phyloP scores from a whole-genome alignment of 2,888 invertebrate species.

The Eumacrocentrus americanus region DNA sequence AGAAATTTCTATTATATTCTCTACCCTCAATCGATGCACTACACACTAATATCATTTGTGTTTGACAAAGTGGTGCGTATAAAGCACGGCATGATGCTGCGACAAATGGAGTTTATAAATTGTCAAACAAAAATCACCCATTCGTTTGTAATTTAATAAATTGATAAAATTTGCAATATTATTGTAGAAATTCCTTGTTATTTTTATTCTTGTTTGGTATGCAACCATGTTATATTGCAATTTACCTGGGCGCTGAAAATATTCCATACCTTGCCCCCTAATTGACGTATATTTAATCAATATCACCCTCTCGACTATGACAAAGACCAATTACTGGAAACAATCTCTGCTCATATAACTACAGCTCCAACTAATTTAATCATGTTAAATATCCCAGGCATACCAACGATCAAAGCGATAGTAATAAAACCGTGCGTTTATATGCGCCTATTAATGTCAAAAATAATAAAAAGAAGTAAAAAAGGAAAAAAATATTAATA shows the following conservation, averaged over 20 bases:
- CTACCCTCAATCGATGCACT: no score
- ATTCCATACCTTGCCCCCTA: slow-evolving; percentile 1
- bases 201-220: background rate
- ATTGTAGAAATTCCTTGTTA: no score
- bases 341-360: slow-evolving; percentile 3
- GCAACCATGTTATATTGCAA: background rate
- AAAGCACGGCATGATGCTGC: no score
- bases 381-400: slow-evolving; percentile 9
- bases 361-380: slow-evolving; percentile 3
- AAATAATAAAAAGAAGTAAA: slow-evolving; percentile 17
- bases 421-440: background rate
- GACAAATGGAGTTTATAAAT: no score
- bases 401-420: background rate
- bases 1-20: no score
- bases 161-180: no score
- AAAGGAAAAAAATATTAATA: slow-evolving; percentile 21
- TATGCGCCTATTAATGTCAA: background rate
- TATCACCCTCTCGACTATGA: slow-evolving; percentile 10
- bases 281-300: slow-evolving; percentile 25
- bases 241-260: background rate
- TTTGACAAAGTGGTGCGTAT: no score
- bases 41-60: no score
- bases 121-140: no score
- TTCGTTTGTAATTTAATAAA: no score
- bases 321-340: slow-evolving; percentile 17